phyloP scores from a whole-genome alignment of 2,888 invertebrate genomes.

The Rhaphigaster nebulosa region DNA sequence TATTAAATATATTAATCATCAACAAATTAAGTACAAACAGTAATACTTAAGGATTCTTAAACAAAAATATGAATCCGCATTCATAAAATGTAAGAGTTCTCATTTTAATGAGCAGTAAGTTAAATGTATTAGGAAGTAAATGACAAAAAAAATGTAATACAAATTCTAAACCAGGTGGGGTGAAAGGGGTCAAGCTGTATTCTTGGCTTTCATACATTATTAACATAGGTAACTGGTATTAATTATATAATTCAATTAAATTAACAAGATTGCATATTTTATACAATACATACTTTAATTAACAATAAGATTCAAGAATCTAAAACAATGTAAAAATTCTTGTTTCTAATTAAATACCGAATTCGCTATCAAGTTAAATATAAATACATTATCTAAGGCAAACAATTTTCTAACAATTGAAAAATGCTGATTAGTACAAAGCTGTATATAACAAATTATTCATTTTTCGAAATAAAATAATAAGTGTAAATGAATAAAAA shows the following conservation, averaged over 20 bases:
- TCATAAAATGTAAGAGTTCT: background rate
- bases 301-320: background rate
- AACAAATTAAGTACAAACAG: slow-evolving; percentile 22
- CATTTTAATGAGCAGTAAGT: background rate
- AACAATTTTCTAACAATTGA: background rate
- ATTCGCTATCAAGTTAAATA: background rate
- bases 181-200: background rate
- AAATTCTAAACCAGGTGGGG: background rate
- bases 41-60: background rate
- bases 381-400: background rate
- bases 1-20: background rate
- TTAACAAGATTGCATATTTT: background rate
- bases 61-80: background rate
- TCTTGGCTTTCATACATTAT: no score
- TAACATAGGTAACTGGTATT: no score
- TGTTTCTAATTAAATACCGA: background rate
- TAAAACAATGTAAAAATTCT: background rate
- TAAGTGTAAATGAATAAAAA: background rate
- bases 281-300: background rate
- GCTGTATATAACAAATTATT: background rate
- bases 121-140: background rate
- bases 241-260: background rate
- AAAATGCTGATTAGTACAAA: background rate
- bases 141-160: background rate
- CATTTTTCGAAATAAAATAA: background rate